Evolutionary conservation across 2,797 vertebrate genomes (phyloP).

Genomic region (Morelia viridis): DNA sequence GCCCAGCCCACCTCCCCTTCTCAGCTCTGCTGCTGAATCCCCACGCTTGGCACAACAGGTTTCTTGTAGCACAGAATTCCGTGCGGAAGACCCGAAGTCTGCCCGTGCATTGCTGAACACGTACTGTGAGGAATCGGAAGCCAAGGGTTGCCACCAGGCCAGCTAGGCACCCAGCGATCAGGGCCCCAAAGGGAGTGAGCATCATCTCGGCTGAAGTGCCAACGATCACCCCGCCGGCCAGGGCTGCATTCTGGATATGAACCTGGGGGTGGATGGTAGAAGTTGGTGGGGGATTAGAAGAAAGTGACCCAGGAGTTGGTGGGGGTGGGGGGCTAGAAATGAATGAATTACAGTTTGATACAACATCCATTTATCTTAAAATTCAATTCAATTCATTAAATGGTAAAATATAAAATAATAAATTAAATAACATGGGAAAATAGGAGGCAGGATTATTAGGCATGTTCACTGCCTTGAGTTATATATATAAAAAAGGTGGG

Average conservation of each 20-base stretch:
- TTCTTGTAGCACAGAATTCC: neutral
- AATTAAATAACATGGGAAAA: neutral
- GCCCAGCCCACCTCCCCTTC: neutral
- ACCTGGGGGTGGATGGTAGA: slow-evolving; percentile 71
- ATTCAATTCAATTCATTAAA: neutral
- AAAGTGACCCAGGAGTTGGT: neutral
- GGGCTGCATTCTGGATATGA: slow-evolving; percentile 89
- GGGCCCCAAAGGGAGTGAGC: slow-evolving; percentile 87
- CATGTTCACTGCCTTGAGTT: neutral
- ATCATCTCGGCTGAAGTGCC: slow-evolving; percentile 94
- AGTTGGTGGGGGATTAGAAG: neutral
- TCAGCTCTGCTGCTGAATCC: neutral
- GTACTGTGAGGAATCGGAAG: slow-evolving; percentile 84
- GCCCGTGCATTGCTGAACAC: neutral
- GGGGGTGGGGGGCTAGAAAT: neutral
- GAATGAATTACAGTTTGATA: neutral
- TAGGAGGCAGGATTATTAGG: neutral
- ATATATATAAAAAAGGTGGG: neutral
- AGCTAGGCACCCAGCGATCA: slow-evolving; percentile 84
- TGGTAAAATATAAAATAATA: neutral
- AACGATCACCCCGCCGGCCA: slow-evolving; percentile 84
- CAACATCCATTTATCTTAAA: neutral
- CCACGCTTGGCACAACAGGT: neutral
- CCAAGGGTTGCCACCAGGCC: slow-evolving; percentile 86
- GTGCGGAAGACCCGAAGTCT: neutral